phyloP scores from a whole-genome alignment of 2,888 invertebrate genomes.

The Temnothorax unifasciatus region DNA sequence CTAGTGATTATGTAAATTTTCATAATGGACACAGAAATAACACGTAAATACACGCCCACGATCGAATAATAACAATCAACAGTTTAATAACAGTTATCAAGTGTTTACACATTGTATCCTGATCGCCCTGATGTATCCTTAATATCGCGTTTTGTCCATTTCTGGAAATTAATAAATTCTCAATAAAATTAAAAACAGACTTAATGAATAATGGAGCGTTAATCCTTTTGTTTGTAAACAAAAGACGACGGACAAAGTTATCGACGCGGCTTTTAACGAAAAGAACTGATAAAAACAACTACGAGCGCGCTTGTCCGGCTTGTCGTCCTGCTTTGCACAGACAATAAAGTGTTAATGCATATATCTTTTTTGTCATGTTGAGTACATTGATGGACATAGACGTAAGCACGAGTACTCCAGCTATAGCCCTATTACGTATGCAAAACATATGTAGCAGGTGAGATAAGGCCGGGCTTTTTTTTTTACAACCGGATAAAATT shows the following conservation, averaged over 20 bases:
- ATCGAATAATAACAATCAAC: not conserved
- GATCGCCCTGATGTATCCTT: not conserved
- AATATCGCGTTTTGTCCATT: not conserved
- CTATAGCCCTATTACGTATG: not conserved
- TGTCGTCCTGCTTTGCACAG: not conserved
- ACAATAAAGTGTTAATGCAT: conserved; percentile 14
- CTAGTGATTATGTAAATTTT: not conserved
- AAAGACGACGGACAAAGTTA: not conserved
- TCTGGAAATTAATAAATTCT: not conserved
- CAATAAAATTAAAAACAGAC: not conserved
- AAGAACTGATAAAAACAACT: not conserved
- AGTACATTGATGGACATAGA: not conserved
- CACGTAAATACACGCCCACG: not conserved
- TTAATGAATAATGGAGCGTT: not conserved
- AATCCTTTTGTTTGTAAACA: not conserved
- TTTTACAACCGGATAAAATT: not conserved
- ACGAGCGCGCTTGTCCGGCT: not conserved
- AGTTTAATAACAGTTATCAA: not conserved
- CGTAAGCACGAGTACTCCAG: not conserved
- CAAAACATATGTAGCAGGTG: conserved; percentile 2
- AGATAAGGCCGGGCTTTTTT: not conserved
- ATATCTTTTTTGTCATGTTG: not conserved
- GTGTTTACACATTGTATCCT: not conserved
- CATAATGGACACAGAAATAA: not conserved
- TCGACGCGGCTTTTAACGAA: not conserved